Percentiles rank a stretch among this genome's conserved stretches.
These are phyloP conservation scores for Neodiprion virginianus DNA, from an alignment of 1,140 invertebrate species.

Conservation along the genomic window DNA sequence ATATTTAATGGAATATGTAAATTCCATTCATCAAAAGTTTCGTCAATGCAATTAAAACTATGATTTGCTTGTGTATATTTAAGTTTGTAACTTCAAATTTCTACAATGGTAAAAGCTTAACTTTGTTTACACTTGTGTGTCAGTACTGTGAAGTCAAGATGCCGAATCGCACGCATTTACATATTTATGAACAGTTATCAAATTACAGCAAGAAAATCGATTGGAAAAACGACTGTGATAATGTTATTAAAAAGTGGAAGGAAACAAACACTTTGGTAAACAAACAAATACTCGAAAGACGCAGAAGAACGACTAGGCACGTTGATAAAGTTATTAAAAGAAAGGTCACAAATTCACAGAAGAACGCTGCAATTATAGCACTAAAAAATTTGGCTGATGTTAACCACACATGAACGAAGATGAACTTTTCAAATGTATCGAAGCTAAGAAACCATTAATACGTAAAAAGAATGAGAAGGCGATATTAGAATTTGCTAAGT, in stretches of 20 bases:
- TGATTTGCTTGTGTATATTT: no score
- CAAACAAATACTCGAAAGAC: constrained; percentile 16
- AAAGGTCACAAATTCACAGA: constrained; percentile 24
- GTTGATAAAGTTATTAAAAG: constrained; percentile 23
- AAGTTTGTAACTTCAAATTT: no score
- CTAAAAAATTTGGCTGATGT: constrained; percentile 26
- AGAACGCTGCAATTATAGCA: constrained; percentile 18
- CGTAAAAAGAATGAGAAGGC: constrained; percentile 29
- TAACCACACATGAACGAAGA: constrained; percentile 24
- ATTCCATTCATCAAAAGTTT: no score
- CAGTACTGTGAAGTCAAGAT: no score
- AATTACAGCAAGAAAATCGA: constrained; percentile 16
- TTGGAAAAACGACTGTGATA: constrained; percentile 24
- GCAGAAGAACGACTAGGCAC: constrained; percentile 17
- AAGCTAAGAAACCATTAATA: constrained; percentile 28
- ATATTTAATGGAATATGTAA: no score
- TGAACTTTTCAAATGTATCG: constrained; percentile 23
- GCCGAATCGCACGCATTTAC: constrained; percentile 12
- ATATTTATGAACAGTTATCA: constrained; percentile 14
- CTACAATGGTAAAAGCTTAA: no score
- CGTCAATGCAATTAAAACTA: no score
- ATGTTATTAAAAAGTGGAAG: constrained; percentile 18
- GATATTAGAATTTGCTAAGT: constrained; percentile 31
- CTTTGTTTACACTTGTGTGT: no score
- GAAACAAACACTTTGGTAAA: constrained; percentile 7